Evolutionary conservation across 2,113 vertebrate genomes (phyloP).

Genomic region (Leiothrix lutea): DNA sequence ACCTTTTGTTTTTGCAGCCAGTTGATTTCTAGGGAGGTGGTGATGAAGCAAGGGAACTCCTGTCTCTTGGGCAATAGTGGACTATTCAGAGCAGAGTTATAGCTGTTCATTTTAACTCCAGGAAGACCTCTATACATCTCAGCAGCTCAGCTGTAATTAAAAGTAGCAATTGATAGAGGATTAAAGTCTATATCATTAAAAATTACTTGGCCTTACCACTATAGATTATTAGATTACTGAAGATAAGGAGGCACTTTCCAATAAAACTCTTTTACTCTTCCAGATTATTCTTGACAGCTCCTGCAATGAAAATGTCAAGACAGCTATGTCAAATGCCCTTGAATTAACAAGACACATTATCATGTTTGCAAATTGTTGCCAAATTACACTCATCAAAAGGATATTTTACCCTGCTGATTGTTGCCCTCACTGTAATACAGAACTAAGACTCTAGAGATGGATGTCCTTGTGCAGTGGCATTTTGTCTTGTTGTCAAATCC

Average conservation of each 20-base stretch:
- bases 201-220: background rate
- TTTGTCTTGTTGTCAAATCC: background rate
- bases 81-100: background rate
- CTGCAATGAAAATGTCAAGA: constrained; percentile 47
- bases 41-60: background rate
- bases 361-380: background rate
- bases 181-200: background rate
- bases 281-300: background rate
- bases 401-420: background rate
- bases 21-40: background rate
- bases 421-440: background rate
- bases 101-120: background rate
- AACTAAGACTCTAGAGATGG: background rate
- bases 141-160: background rate
- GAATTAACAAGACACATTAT: background rate
- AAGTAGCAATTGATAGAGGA: background rate
- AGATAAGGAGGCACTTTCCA: background rate
- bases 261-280: background rate
- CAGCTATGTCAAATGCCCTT: background rate
- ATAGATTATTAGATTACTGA: background rate
- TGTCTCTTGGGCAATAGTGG: background rate
- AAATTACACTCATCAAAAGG: background rate
- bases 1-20: background rate
- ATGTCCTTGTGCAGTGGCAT: background rate
- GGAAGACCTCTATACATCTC: background rate